Percentiles rank a stretch among this genome's conserved stretches.
phyloP scores from a whole-genome alignment of 1,140 invertebrate species.

The Brevipalpus yothersi region DNA sequence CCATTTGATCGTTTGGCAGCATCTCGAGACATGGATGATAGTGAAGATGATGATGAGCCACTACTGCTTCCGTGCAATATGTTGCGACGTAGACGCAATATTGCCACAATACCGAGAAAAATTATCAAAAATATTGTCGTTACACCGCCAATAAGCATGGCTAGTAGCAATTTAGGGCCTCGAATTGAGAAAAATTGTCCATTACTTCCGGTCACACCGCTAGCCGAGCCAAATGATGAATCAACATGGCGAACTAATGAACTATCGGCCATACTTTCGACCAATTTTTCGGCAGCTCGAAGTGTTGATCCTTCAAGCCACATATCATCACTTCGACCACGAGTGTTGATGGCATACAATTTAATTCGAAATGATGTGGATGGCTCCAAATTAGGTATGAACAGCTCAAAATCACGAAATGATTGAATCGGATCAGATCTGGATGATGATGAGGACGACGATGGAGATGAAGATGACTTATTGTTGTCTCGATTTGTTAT shows the following conservation, averaged over 20 bases:
- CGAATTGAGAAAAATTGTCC: not conserved
- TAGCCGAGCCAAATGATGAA: not conserved
- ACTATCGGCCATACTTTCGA: not conserved
- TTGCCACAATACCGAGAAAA: not conserved
- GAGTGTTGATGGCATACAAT: slow-evolving; percentile 5
- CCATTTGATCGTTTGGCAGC: not conserved
- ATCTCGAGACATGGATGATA: not conserved
- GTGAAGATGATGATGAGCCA: not conserved
- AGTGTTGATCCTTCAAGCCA: slow-evolving; percentile 3
- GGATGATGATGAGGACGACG: not conserved
- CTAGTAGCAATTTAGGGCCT: not conserved
- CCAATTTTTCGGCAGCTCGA: slow-evolving; percentile 4
- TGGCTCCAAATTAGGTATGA: not conserved
- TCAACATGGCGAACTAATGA: not conserved
- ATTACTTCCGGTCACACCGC: not conserved
- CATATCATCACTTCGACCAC: slow-evolving; percentile 2
- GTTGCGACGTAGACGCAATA: not conserved
- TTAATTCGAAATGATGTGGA: slow-evolving; percentile 2
- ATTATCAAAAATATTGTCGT: not conserved
- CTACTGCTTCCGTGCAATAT: not conserved
- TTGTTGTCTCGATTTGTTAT: not conserved
- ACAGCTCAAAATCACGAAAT: not conserved
- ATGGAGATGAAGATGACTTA: not conserved
- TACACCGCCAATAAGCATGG: not conserved
- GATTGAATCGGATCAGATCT: not conserved